These are phyloP conservation scores for Microplitis mediator DNA, from an alignment of 1,140 invertebrate species.

Conservation along the genomic window DNA sequence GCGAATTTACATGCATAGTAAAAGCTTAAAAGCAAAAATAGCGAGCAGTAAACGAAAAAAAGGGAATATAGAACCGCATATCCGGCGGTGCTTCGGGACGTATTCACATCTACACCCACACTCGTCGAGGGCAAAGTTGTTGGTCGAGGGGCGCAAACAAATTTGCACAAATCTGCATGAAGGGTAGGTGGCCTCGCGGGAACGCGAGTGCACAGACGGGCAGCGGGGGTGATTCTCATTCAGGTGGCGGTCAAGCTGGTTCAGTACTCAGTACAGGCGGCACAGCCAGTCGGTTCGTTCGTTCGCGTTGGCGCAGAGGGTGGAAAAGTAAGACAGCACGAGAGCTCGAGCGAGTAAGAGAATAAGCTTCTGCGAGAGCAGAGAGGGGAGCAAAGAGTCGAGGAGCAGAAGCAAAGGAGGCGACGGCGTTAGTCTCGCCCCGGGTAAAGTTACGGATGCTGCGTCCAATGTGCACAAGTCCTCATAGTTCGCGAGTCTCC, in stretches of 20 bases:
- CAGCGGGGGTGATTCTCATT: conserved; percentile 15
- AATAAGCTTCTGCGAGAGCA: background rate
- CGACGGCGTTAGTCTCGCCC: conserved; percentile 20
- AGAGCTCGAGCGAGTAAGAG: background rate
- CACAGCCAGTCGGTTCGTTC: background rate
- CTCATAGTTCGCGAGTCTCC: conserved; percentile 32
- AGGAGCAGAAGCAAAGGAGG: background rate
- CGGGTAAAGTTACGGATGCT: conserved; percentile 26
- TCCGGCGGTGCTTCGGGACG: background rate
- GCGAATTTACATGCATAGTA: background rate
- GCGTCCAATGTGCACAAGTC: conserved; percentile 29
- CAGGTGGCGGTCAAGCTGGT: conserved; percentile 28
- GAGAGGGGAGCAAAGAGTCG: conserved; percentile 3
- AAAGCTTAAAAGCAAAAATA: background rate
- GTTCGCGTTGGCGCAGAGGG: conserved; percentile 19
- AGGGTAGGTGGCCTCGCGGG: background rate
- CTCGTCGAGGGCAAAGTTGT: background rate
- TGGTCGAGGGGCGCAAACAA: conserved; percentile 22
- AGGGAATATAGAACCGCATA: background rate
- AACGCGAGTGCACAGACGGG: background rate
- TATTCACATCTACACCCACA: background rate
- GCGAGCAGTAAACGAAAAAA: background rate
- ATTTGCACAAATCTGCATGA: conserved; percentile 34
- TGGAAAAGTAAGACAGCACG: conserved; percentile 7
- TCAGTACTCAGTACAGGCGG: background rate